Percentiles rank a stretch among this genome's conserved stretches.
These are phyloP conservation scores for Seriola quinqueradiata DNA, from an alignment of 2,113 vertebrate genomes.

Conservation along the genomic window DNA sequence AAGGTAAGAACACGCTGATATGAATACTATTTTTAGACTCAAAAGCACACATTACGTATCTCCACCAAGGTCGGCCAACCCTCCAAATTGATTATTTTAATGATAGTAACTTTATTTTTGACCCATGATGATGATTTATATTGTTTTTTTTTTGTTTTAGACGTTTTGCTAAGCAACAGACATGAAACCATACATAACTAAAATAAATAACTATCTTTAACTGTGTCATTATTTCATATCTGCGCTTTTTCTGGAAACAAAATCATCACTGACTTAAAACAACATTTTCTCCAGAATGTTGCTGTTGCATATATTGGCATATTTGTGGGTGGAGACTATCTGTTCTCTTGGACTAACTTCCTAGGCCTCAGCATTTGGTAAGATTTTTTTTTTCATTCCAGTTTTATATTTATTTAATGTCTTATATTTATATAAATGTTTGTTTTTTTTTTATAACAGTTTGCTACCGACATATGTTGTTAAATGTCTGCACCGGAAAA, in stretches of 20 bases:
- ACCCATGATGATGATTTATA: not conserved
- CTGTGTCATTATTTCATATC: not conserved
- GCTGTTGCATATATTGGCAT: conserved; percentile 93
- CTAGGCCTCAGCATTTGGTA: conserved; percentile 95
- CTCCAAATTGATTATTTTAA: too few relatives aligned
- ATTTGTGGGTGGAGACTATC: conserved; percentile 92
- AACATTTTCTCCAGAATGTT: conserved; percentile 87
- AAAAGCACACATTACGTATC: too few relatives aligned
- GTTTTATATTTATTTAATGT: not conserved
- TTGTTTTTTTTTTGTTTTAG: not conserved
- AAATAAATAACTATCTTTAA: not conserved
- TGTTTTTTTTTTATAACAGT: too few relatives aligned
- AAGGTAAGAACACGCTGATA: conserved; percentile 83
- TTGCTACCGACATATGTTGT: not conserved
- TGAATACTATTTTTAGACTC: not conserved
- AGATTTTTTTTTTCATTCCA: conserved; percentile 59
- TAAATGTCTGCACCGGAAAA: not conserved
- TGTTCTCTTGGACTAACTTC: conserved; percentile 93
- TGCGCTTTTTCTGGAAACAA: not conserved
- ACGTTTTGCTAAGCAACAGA: not conserved
- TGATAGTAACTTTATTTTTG: not conserved
- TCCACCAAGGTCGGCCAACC: too few relatives aligned
- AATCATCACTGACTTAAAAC: not conserved
- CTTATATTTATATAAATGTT: not conserved
- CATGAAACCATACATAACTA: not conserved